These are phyloP conservation scores for Batillaria attramentaria DNA, from an alignment of 1,140 invertebrate genomes.

Conservation along the genomic window DNA sequence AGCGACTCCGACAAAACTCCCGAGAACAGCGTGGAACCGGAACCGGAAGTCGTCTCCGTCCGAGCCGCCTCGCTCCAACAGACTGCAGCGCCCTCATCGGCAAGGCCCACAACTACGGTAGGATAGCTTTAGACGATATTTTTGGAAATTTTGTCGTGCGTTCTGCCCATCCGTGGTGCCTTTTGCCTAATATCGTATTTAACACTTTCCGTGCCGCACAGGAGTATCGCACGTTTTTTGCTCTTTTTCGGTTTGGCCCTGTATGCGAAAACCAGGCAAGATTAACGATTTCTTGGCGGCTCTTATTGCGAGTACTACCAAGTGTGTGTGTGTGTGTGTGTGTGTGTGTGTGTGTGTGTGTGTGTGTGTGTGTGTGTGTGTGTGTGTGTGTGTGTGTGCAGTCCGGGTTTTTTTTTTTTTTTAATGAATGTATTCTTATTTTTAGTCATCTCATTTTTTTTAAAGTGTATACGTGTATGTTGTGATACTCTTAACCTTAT, in stretches of 20 bases:
- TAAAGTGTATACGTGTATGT: constrained; percentile 17
- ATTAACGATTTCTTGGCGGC: too few relatives aligned
- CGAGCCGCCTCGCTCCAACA: constrained; percentile 14
- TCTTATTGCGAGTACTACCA: not conserved
- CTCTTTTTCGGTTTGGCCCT: too few relatives aligned
- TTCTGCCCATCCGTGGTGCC: too few relatives aligned
- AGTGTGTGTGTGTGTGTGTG: not conserved
- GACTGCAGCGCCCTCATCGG: constrained; percentile 21
- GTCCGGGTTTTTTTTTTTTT: not conserved
- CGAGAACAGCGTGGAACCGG: constrained; percentile 26
- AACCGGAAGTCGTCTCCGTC: constrained; percentile 24
- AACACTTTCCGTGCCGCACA: too few relatives aligned
- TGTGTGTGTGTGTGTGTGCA: constrained; percentile 9
- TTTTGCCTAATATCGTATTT: too few relatives aligned
- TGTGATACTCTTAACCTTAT: not conserved
- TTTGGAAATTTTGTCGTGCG: too few relatives aligned
- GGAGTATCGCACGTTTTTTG: too few relatives aligned
- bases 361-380: constrained; percentile 14
- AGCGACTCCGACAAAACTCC: constrained; percentile 35
- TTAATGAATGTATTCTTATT: not conserved
- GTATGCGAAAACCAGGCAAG: too few relatives aligned
- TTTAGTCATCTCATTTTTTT: constrained; percentile 19
- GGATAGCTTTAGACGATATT: too few relatives aligned
- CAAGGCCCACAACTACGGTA: too few relatives aligned
- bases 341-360: not conserved